A percentile compares a stretch with the other conserved stretches of the same genome.
Evolutionary conservation across 2,797 vertebrate genomes (phyloP).

Genomic region (Myotis daubentonii): DNA sequence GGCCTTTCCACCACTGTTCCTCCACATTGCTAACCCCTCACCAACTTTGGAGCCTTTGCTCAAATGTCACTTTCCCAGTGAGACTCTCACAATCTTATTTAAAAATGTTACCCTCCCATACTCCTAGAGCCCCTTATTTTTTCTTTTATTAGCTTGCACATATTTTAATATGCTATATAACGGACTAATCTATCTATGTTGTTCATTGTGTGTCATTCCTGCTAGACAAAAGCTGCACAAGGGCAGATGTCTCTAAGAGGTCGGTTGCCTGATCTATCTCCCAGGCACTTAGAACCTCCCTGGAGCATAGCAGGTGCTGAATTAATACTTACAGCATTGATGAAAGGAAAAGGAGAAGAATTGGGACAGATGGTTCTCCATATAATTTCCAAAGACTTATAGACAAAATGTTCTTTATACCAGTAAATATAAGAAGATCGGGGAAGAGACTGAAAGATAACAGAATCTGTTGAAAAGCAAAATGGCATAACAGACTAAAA

Average conservation of each 20-base stretch:
- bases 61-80: not conserved
- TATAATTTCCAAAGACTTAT: not conserved
- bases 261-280: not conserved
- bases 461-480: slow-evolving; percentile 19
- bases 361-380: not conserved
- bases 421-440: not conserved
- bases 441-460: not conserved
- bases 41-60: not conserved
- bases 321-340: not conserved
- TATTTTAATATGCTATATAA: not conserved
- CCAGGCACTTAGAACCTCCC: not conserved
- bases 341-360: not conserved
- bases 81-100: not conserved
- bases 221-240: not conserved
- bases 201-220: not conserved
- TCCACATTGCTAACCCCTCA: not conserved
- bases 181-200: not conserved
- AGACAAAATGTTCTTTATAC: not conserved
- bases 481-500: not conserved
- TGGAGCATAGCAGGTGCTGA: not conserved
- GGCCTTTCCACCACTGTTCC: not conserved
- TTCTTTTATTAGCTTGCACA: not conserved
- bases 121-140: not conserved
- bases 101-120: not conserved
- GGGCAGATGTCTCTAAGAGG: not conserved